These are phyloP conservation scores for Ecliptopera silaceata DNA, from an alignment of 2,888 invertebrate species.

Conservation along the genomic window DNA sequence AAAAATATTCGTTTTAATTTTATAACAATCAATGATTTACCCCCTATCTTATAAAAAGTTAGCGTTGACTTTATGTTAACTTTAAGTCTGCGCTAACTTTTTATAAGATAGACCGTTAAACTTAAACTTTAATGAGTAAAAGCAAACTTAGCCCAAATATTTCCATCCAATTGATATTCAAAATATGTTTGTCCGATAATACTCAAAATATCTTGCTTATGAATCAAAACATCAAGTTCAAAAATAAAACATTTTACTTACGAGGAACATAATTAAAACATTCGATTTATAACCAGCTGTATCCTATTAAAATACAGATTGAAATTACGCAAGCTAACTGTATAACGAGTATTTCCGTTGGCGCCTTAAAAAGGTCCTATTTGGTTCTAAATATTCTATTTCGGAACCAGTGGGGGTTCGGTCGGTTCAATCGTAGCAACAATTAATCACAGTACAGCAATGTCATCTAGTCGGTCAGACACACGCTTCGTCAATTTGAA, in stretches of 20 bases:
- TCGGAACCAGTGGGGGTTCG: conserved; percentile 79
- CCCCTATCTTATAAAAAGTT: too few relatives aligned
- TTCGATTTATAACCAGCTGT: conserved; percentile 15
- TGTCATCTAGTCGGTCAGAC: conserved; percentile 74
- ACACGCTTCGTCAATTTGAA: conserved; percentile 18
- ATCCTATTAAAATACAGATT: conserved; percentile 25
- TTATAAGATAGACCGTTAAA: too few relatives aligned
- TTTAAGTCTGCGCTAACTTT: too few relatives aligned
- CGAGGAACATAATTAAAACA: conserved; percentile 13
- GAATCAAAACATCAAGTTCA: conserved; percentile 11
- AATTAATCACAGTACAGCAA: conserved; percentile 81
- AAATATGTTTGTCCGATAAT: too few relatives aligned
- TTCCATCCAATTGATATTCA: too few relatives aligned
- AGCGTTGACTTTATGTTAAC: too few relatives aligned
- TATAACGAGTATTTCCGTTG: conserved; percentile 52
- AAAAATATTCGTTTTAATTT: too few relatives aligned
- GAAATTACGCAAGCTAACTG: conserved; percentile 28
- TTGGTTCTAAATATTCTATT: conserved; percentile 73
- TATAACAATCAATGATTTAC: too few relatives aligned
- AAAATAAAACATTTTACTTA: conserved; percentile 7
- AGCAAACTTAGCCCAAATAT: too few relatives aligned
- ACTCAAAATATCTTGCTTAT: conserved; percentile 10
- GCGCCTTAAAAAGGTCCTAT: conserved; percentile 72
- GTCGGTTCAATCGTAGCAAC: conserved; percentile 76
- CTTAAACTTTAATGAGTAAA: too few relatives aligned